Conservation (phyloP, 2,797 vertebrate species). For the Cossypha dichroa region DNA sequence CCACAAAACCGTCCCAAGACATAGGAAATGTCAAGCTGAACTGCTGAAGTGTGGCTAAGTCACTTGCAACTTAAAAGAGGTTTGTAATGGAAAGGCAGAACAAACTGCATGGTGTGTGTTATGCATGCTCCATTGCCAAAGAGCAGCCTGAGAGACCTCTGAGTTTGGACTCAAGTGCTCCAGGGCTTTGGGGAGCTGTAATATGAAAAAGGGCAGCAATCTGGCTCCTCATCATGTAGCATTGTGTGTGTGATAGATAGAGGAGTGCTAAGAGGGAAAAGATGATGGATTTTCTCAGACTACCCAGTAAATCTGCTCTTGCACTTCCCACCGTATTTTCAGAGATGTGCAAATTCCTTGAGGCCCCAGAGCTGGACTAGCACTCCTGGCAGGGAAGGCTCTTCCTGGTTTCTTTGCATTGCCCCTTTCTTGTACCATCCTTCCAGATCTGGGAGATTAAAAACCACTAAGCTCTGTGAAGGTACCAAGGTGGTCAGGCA, state of each 20-base stretch:
- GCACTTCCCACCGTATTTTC: not conserved
- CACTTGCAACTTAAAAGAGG: not conserved
- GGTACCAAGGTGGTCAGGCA: not conserved
- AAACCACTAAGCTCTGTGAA: not conserved
- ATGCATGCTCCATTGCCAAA: not conserved
- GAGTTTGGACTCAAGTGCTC: not conserved
- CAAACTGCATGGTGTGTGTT: not conserved
- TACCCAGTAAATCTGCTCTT: not conserved
- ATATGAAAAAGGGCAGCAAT: not conserved
- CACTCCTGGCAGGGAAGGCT: not conserved
- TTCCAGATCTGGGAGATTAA: not conserved
- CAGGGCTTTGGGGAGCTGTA: not conserved
- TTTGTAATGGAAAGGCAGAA: constrained; percentile 27
- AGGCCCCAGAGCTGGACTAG: not conserved
- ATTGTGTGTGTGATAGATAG: not conserved
- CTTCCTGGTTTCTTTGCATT: not conserved
- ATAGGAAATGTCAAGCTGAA: not conserved
- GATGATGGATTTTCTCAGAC: not conserved
- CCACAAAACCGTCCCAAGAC: not conserved
- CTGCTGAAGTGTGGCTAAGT: not conserved
- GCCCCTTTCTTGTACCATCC: not conserved
- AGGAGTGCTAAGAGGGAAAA: not conserved
- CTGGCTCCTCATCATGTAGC: not conserved
- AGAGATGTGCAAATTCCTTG: not conserved
- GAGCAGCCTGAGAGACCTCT: not conserved